Evolutionary conservation across 2,113 vertebrate genomes (phyloP).

Genomic region (Harpagus bidentatus): DNA sequence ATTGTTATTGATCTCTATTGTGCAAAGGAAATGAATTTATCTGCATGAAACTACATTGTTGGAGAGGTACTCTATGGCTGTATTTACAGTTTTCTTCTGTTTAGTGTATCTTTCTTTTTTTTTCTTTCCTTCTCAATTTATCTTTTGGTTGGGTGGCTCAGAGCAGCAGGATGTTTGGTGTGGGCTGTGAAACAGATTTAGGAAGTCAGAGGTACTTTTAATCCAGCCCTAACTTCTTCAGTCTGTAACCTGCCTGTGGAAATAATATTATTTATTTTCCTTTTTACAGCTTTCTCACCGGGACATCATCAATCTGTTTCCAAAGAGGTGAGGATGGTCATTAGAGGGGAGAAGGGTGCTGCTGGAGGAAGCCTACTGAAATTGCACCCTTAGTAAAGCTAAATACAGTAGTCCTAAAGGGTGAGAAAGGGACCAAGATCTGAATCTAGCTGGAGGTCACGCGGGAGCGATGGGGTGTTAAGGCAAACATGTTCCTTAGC

Average conservation of each 20-base stretch:
- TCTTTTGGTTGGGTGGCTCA: not conserved
- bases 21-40: not conserved
- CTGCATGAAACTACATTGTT: not conserved
- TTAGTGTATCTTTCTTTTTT: not conserved
- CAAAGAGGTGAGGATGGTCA: not conserved
- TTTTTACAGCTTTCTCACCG: not conserved
- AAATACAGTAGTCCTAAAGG: not conserved
- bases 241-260: not conserved
- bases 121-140: not conserved
- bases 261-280: not conserved
- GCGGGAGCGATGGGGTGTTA: not conserved
- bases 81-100: conserved; percentile 12
- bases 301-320: not conserved
- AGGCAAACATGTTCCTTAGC: not conserved
- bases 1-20: not conserved
- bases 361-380: not conserved
- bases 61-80: not conserved
- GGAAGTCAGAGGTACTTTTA: not conserved
- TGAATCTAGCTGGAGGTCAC: not conserved
- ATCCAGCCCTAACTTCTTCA: not conserved
- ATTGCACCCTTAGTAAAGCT: not conserved
- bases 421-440: not conserved
- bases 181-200: conserved; percentile 4
- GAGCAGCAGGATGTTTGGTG: not conserved
- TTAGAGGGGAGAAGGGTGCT: not conserved